These are phyloP conservation scores for Diarsia brunnea DNA, from an alignment of 2,888 invertebrate species.

Conservation along the genomic window DNA sequence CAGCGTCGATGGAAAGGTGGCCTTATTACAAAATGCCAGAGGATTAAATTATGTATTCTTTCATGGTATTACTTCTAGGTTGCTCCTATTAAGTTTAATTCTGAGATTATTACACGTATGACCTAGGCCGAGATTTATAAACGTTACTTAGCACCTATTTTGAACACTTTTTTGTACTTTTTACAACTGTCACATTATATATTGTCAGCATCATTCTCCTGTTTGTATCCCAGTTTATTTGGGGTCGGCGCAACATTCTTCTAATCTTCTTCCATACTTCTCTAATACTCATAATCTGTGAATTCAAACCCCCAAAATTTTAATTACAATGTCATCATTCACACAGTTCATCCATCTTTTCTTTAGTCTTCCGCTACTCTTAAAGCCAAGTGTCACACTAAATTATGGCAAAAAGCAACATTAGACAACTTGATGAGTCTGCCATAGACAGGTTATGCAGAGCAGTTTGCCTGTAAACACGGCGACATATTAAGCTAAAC, in stretches of 20 bases:
- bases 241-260: not conserved
- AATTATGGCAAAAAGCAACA: not conserved
- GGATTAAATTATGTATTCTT: constrained; percentile 41
- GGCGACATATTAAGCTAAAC: not conserved
- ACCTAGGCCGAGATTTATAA: not conserved
- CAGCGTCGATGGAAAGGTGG: not conserved
- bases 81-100: not conserved
- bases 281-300: not conserved
- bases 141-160: not conserved
- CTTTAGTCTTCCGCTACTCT: not conserved
- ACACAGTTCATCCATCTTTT: not conserved
- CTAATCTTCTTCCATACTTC: not conserved
- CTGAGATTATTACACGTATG: not conserved
- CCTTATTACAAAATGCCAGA: constrained; percentile 29
- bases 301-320: not conserved
- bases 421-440: not conserved
- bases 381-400: not conserved
- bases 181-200: too few relatives aligned
- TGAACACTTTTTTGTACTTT: too few relatives aligned
- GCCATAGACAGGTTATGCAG: not conserved
- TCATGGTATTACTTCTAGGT: constrained; percentile 22
- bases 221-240: too few relatives aligned
- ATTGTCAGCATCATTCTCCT: not conserved
- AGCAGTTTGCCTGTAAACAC: not conserved
- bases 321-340: not conserved